Evolutionary conservation across 2,797 vertebrate genomes (phyloP).

Genomic region (Amniataba percoides): DNA sequence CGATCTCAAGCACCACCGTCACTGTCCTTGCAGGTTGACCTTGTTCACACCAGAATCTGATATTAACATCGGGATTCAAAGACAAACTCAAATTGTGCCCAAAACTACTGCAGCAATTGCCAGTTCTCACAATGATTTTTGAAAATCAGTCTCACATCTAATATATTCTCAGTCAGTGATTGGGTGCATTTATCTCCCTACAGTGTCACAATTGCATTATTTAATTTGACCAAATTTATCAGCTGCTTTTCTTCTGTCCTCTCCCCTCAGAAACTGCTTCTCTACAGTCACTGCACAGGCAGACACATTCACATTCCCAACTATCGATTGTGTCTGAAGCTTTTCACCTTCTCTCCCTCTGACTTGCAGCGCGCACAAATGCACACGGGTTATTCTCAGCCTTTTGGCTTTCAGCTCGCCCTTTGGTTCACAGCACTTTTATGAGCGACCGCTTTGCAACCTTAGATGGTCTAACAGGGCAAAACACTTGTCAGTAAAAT

Average conservation of each 20-base stretch:
- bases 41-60: slow-evolving; percentile 33
- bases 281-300: neutral
- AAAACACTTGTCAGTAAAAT: slow-evolving; percentile 55
- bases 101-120: slow-evolving; percentile 13
- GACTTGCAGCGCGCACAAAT: slow-evolving; percentile 19
- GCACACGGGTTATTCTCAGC: slow-evolving; percentile 37
- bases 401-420: slow-evolving; percentile 47
- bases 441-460: slow-evolving; percentile 45
- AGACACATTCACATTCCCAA: slow-evolving; percentile 29
- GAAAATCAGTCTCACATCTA: slow-evolving; percentile 6
- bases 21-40: slow-evolving; percentile 9
- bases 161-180: slow-evolving; percentile 5
- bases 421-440: slow-evolving; percentile 56
- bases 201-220: neutral
- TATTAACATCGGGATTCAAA: slow-evolving; percentile 22
- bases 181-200: slow-evolving; percentile 4
- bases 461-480: slow-evolving; percentile 32
- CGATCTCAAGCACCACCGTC: slow-evolving; percentile 7
- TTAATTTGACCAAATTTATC: slow-evolving; percentile 20
- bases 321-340: slow-evolving; percentile 55
- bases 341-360: slow-evolving; percentile 35
- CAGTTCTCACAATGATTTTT: slow-evolving; percentile 6
- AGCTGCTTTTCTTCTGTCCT: neutral
- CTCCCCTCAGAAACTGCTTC: neutral
- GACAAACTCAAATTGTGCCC: slow-evolving; percentile 4